Percentiles rank a stretch among this genome's conserved stretches.
Conservation (phyloP, 2,113 vertebrate species). For the Hemiscyllium ocellatum region DNA sequence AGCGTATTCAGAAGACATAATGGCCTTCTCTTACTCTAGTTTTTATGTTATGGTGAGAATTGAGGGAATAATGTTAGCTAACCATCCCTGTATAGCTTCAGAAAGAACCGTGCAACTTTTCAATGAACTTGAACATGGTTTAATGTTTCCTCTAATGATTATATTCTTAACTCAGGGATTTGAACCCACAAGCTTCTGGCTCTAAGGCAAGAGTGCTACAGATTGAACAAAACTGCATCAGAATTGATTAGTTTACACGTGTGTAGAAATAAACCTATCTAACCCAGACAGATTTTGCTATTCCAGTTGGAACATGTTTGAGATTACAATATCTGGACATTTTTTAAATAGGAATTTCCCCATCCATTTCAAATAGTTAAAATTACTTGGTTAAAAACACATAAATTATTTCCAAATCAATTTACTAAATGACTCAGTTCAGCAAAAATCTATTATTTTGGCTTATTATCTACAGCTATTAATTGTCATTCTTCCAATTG, state of each 20-base stretch:
- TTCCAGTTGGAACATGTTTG: not conserved
- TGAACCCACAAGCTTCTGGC: not conserved
- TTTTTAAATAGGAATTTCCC: not conserved
- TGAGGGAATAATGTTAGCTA: not conserved
- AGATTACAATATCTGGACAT: not conserved
- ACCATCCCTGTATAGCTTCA: not conserved
- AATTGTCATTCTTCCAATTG: not conserved
- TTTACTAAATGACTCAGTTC: not conserved
- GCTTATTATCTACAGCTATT: conserved; percentile 11
- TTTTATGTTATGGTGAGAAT: not conserved
- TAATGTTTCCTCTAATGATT: not conserved
- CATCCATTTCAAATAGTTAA: not conserved
- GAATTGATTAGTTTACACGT: not conserved
- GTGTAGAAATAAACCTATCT: not conserved
- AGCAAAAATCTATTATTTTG: not conserved
- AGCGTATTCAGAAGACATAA: too few species aligned
- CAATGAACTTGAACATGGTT: not conserved
- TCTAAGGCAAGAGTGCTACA: not conserved
- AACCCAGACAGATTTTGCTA: not conserved
- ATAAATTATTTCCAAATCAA: not conserved
- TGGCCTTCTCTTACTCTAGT: not conserved
- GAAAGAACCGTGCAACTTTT: not conserved
- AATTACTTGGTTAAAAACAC: not conserved
- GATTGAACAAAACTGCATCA: not conserved
- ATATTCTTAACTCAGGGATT: not conserved